phyloP scores from a whole-genome alignment of 1,140 invertebrate genomes.

The Zaprionus tsacasi region DNA sequence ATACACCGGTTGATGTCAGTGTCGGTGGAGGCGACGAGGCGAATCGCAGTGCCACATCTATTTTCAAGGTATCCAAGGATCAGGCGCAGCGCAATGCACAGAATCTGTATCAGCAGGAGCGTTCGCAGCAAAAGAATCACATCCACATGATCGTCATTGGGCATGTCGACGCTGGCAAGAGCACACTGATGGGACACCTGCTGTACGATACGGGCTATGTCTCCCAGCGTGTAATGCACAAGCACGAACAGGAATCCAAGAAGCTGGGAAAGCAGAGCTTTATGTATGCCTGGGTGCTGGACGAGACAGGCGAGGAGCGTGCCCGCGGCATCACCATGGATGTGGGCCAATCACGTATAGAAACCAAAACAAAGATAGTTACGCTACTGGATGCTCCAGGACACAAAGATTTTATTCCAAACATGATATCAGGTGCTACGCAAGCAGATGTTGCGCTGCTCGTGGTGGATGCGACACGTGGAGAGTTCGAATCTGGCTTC shows the following conservation, averaged over 20 bases:
- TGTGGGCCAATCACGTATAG: slow-evolving; percentile 96
- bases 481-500: slow-evolving; percentile 99
- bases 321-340: slow-evolving; percentile 97
- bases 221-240: slow-evolving; percentile 95
- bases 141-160: slow-evolving; percentile 98
- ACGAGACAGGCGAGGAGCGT: slow-evolving; percentile 99
- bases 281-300: slow-evolving; percentile 99
- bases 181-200: slow-evolving; percentile 98
- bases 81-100: slow-evolving; percentile 71
- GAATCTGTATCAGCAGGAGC: slow-evolving; percentile 89
- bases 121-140: slow-evolving; percentile 91
- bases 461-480: slow-evolving; percentile 97
- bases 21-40: slow-evolving; percentile 42
- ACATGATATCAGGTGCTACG: slow-evolving; percentile 99
- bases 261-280: slow-evolving; percentile 99
- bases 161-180: slow-evolving; percentile 99
- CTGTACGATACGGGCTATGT: slow-evolving; percentile 96
- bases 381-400: slow-evolving; percentile 98
- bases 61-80: slow-evolving; percentile 79
- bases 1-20: slow-evolving; percentile 78
- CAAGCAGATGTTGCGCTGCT: slow-evolving; percentile 98
- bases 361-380: slow-evolving; percentile 92
- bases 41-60: slow-evolving; percentile 9
- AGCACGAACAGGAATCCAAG: slow-evolving; percentile 98
- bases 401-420: slow-evolving; percentile 99